Base-by-base conservation (phyloP, 2,888 invertebrate species). In the Trichacis sp. region DNA sequence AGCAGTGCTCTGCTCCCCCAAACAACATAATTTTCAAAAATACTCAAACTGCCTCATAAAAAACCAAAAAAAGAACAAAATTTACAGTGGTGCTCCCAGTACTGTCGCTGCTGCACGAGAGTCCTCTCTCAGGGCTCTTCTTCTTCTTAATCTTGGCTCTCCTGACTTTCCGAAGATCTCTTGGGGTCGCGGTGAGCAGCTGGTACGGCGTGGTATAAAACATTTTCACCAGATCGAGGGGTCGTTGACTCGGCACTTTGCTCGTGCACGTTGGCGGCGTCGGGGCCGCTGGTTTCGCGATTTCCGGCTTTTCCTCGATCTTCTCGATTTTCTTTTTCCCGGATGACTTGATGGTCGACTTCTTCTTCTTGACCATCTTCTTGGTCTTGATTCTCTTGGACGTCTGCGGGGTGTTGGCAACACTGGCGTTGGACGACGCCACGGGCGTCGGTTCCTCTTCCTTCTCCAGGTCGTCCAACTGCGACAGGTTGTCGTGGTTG, bases 151-250 rank as follows among this genome's bases (percentile, higher is more conserved):
- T 73, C 59, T 83, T 84, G 2, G 79, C 83, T 17, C 84, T 64
- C 24, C 78, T 73, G 0, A 84, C 83, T 47, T 83, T 84, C 0
- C 82, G 76, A 12, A 84, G 70, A 54, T 84, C 84, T 1, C 84
- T 71, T 0, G 84, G 84, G 1, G 84, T 84, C 0, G 84, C 84
- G 0, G 84, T 84, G 5, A 84, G 53, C 30, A 84, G 64, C 2
- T 77, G 80, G 1, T 79, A 74, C 3, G 84, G 84, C 0, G 84
- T 84, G 2, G 81, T 83, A 42, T 84, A 84, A 56, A 84, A 84
- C 68, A 84, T 79, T 52, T 76, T 84, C 12, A 78, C 73, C 8
- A 84, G 73, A 55, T 84, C 84, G 1, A 78, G 45, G 0, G 84
- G 84, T 15, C 81, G 70, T 40, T 79, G 81, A n/a, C 72, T 73